phyloP scores from a whole-genome alignment of 2,888 invertebrate genomes.

The Oscheius myriophilus region DNA sequence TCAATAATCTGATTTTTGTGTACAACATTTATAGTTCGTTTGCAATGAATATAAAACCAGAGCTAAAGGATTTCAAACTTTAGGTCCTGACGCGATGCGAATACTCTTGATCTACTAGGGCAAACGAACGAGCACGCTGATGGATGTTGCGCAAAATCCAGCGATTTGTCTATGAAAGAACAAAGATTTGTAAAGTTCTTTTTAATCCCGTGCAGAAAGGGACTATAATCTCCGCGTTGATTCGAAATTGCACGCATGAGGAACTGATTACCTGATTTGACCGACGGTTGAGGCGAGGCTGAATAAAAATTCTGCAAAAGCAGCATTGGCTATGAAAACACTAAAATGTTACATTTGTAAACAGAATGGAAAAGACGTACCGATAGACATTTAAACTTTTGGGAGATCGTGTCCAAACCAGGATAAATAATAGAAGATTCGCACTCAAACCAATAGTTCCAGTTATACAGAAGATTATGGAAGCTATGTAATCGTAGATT shows the following conservation, averaged over 20 bases:
- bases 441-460: constrained; percentile 15
- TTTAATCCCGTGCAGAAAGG: no score
- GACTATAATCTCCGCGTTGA: no score
- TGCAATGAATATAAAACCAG: no score
- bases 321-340: constrained; percentile 48
- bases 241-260: background rate
- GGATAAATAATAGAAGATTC: constrained; percentile 12
- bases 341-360: background rate
- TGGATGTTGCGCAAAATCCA: no score
- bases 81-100: no score
- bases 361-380: background rate
- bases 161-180: no score
- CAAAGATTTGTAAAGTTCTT: no score
- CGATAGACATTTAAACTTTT: constrained; percentile 23
- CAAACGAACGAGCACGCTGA: no score
- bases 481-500: constrained; percentile 9
- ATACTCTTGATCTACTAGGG: no score
- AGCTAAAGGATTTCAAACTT: no score
- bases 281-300: constrained; percentile 40
- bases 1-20: no score
- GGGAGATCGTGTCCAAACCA: constrained; percentile 18
- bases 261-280: constrained; percentile 42
- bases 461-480: constrained; percentile 17
- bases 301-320: constrained; percentile 45
- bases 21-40: no score